These are phyloP conservation scores for Zophobas morio DNA, from an alignment of 1,140 invertebrate species.

Conservation along the genomic window DNA sequence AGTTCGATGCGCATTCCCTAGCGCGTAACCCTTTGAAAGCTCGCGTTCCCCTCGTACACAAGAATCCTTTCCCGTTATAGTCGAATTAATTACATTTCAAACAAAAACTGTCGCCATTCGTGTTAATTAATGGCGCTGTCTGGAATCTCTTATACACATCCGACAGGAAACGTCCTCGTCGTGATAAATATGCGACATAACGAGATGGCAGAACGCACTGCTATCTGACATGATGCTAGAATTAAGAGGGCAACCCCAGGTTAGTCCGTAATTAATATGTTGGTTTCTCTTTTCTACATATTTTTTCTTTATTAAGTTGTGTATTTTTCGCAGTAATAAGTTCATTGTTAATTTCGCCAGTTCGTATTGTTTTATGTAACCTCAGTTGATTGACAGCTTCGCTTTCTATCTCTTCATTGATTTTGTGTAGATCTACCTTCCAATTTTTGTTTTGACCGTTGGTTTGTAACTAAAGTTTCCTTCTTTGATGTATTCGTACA, in stretches of 20 bases:
- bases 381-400: too few species aligned
- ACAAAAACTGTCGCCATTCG: slow-evolving; percentile 14
- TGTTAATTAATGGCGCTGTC: slow-evolving; percentile 32
- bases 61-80: slow-evolving; percentile 5
- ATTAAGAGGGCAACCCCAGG: slow-evolving; percentile 23
- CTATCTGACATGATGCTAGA: background rate
- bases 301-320: too few species aligned
- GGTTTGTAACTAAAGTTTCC: too few species aligned
- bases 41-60: background rate
- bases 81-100: slow-evolving; percentile 26
- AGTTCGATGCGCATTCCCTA: too few species aligned
- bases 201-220: slow-evolving; percentile 17
- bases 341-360: too few species aligned
- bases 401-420: too few species aligned
- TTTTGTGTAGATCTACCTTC: too few species aligned
- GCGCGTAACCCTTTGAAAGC: background rate
- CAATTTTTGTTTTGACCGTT: too few species aligned
- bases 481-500: too few species aligned
- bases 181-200: slow-evolving; percentile 14
- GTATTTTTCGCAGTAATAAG: too few species aligned
- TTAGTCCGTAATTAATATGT: slow-evolving; percentile 25
- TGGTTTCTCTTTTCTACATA: too few species aligned
- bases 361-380: too few species aligned
- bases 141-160: slow-evolving; percentile 22
- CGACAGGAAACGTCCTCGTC: background rate